These are phyloP conservation scores for Danionella cerebrum DNA, from an alignment of 2,113 vertebrate genomes.

Conservation along the genomic window DNA sequence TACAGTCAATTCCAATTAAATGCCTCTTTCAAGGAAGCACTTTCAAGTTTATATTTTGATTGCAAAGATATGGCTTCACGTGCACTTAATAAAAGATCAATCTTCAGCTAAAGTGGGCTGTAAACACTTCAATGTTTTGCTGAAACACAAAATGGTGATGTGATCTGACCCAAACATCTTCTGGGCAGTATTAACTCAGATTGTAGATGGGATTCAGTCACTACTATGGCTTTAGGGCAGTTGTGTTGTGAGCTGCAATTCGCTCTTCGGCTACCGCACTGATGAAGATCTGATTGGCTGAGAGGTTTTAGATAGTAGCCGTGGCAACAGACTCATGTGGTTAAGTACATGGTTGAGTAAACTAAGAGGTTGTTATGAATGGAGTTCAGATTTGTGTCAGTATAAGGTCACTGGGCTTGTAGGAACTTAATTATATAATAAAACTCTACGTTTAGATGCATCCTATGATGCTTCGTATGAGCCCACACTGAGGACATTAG, in stretches of 20 bases:
- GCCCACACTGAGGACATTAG: too few species aligned
- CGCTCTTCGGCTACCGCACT: constrained; percentile 34
- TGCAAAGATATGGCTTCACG: too few species aligned
- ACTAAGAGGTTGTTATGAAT: constrained; percentile 3
- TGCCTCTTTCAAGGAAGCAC: too few species aligned
- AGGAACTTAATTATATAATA: background rate
- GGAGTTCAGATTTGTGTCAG: background rate
- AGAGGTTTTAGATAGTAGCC: constrained; percentile 50
- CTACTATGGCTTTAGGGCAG: constrained; percentile 55
- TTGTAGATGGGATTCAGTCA: background rate
- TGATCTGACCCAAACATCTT: constrained; percentile 1
- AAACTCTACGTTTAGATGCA: too few species aligned
- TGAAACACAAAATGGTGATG: background rate
- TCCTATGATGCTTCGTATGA: too few species aligned
- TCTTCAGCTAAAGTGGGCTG: too few species aligned
- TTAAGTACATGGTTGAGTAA: constrained; percentile 47
- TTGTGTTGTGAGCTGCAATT: constrained; percentile 47
- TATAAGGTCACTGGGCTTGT: constrained; percentile 2
- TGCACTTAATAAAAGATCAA: too few species aligned
- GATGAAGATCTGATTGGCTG: constrained; percentile 34
- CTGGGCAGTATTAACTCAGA: constrained; percentile 8
- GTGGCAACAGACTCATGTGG: constrained; percentile 47
- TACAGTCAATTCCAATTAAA: too few species aligned
- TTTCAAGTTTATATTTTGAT: too few species aligned
- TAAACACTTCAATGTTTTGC: too few species aligned